Conservation (phyloP, 53 echinoderm and acorn worm genomes). For the Holothuria leucospilota region DNA sequence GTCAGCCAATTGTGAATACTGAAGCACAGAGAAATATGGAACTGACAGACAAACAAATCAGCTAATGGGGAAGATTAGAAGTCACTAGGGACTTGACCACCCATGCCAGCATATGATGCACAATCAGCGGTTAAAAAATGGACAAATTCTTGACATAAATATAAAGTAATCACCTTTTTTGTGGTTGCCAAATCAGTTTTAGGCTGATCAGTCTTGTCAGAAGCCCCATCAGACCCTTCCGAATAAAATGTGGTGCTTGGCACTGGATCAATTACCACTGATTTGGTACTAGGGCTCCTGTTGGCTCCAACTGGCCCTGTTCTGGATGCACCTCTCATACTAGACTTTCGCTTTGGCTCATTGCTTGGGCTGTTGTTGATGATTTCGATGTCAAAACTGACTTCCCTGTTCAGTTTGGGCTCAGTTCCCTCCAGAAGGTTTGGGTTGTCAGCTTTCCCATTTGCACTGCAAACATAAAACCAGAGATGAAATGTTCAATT, state of each 20-base stretch:
- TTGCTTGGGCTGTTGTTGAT: conserved; percentile 21
- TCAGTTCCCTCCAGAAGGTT: neutral
- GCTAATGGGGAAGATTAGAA: too few species aligned
- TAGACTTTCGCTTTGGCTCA: conserved; percentile 63
- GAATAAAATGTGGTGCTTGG: conserved; percentile 69
- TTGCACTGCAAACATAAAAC: neutral
- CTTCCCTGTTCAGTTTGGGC: conserved; percentile 65
- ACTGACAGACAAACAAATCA: too few species aligned
- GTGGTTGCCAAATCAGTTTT: conserved; percentile 7
- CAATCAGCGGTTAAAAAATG: too few species aligned
- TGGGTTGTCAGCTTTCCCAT: neutral
- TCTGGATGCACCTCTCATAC: conserved; percentile 63
- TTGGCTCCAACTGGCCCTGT: conserved; percentile 34
- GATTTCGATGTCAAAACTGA: conserved; percentile 88
- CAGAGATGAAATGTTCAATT: too few species aligned
- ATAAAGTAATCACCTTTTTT: conserved; percentile 8
- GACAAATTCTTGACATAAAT: neutral
- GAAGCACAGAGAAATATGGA: too few species aligned
- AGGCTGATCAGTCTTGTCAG: conserved; percentile 10
- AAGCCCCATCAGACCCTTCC: conserved; percentile 34
- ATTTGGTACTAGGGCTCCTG: conserved; percentile 69
- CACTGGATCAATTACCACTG: conserved; percentile 81
- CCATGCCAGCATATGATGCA: too few species aligned
- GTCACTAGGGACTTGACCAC: too few species aligned
- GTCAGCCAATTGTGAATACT: too few species aligned